These are phyloP conservation scores for Helostoma temminkii DNA, from an alignment of 2,797 vertebrate genomes.

Conservation along the genomic window DNA sequence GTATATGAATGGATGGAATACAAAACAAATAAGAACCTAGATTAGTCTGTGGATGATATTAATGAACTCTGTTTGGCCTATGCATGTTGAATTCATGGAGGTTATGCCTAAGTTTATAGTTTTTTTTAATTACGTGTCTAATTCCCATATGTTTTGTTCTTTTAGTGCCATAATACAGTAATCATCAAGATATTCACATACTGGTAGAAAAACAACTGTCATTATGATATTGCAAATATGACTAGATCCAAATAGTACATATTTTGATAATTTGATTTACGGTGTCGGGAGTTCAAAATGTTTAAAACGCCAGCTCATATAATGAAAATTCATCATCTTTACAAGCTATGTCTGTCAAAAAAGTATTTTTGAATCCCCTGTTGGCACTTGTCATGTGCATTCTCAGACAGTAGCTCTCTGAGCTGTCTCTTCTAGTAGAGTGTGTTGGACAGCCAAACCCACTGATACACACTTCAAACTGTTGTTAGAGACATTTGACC, in stretches of 20 bases:
- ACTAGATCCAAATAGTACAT: neutral
- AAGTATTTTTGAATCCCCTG: slow-evolving; percentile 25
- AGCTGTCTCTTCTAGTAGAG: slow-evolving; percentile 47
- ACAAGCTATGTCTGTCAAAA: neutral
- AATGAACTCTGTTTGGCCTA: no score
- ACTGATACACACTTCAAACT: slow-evolving; percentile 27
- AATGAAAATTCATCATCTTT: neutral
- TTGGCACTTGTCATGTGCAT: slow-evolving; percentile 49
- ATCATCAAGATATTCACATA: no score
- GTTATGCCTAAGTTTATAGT: no score
- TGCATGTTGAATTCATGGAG: no score
- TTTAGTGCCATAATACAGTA: no score
- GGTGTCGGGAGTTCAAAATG: neutral
- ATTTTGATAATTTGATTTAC: neutral
- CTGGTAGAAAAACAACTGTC: no score
- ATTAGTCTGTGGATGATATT: no score
- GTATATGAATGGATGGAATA: no score
- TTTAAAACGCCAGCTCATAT: neutral
- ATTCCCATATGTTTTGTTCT: no score
- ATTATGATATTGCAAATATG: neutral
- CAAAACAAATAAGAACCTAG: no score
- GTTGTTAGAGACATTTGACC: slow-evolving; percentile 48
- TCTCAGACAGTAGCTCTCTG: slow-evolving; percentile 61
- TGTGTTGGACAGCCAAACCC: slow-evolving; percentile 15
- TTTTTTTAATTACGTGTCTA: no score